phyloP scores from a whole-genome alignment of 2,797 vertebrate species.

The Hybognathus amarus region DNA sequence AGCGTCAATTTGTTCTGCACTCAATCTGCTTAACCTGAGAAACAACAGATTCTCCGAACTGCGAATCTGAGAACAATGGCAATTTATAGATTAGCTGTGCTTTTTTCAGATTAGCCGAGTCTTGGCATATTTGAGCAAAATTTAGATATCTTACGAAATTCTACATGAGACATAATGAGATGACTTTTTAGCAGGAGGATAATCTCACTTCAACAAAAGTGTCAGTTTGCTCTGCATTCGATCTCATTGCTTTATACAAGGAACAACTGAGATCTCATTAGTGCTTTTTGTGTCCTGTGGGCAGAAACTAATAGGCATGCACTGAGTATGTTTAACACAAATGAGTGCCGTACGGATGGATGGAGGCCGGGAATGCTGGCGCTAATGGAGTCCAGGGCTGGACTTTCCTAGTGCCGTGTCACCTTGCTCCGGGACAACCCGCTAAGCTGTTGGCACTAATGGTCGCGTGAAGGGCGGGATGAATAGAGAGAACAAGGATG shows the following conservation, averaged over 20 bases:
- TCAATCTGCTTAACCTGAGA: not conserved
- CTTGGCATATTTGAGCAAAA: not conserved
- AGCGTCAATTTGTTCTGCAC: too few relatives aligned
- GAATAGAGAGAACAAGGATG: constrained; percentile 3
- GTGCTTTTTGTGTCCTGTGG: not conserved
- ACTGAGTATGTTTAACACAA: constrained; percentile 11
- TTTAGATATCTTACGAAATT: not conserved
- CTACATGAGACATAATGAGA: not conserved
- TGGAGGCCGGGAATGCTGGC: not conserved
- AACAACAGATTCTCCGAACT: not conserved
- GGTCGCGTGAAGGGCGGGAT: constrained; percentile 35
- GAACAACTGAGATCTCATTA: not conserved
- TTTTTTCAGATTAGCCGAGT: not conserved
- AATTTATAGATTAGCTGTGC: not conserved
- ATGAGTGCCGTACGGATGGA: constrained; percentile 19
- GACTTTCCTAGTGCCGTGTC: constrained; percentile 32
- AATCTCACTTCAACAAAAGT: not conserved
- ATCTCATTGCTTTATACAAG: not conserved
- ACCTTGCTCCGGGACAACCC: constrained; percentile 51
- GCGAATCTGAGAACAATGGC: not conserved
- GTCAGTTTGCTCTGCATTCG: not conserved
- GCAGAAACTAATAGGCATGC: constrained; percentile 13
- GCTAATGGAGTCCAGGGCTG: constrained; percentile 25
- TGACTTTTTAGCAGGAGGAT: constrained; percentile 1
- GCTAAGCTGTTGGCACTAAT: constrained; percentile 33